These are phyloP conservation scores for Nematolebias whitei DNA, from an alignment of 2,113 vertebrate genomes.

Conservation along the genomic window DNA sequence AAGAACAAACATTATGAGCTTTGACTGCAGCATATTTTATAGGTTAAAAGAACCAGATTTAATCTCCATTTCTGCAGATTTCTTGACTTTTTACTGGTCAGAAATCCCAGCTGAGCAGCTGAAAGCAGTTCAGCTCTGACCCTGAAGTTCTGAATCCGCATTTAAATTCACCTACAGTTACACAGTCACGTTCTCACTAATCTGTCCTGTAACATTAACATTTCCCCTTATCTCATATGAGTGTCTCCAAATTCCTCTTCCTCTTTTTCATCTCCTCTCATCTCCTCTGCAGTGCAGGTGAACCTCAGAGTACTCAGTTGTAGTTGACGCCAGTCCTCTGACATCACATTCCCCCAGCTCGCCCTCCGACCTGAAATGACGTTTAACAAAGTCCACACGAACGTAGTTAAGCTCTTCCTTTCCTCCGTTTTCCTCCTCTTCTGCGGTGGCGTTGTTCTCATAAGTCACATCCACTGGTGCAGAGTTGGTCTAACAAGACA, in stretches of 20 bases:
- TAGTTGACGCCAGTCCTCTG: conserved; percentile 26
- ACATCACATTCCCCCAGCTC: conserved; percentile 6
- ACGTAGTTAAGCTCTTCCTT: conserved; percentile 23
- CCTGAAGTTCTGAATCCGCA: background rate
- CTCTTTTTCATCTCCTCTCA: background rate
- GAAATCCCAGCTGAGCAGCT: too few relatives aligned
- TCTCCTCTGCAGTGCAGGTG: background rate
- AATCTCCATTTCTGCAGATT: background rate
- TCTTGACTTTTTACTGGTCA: too few relatives aligned
- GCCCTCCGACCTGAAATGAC: conserved; percentile 1
- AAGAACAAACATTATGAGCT: background rate
- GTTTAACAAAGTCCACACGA: conserved; percentile 34
- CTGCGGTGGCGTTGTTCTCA: conserved; percentile 30
- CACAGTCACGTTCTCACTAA: background rate
- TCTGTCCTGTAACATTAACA: background rate
- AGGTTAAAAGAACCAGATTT: too few relatives aligned
- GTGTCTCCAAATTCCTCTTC: conserved; percentile 5
- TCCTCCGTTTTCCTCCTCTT: background rate
- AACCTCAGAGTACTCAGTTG: conserved; percentile 37
- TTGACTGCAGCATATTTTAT: background rate
- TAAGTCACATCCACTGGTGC: conserved; percentile 21
- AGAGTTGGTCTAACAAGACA: conserved; percentile 26
- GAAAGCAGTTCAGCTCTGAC: too few relatives aligned
- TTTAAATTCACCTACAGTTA: background rate
- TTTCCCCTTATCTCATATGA: background rate